phyloP scores from a whole-genome alignment of 2,888 invertebrate genomes.

The Tetrapedia diversipes region DNA sequence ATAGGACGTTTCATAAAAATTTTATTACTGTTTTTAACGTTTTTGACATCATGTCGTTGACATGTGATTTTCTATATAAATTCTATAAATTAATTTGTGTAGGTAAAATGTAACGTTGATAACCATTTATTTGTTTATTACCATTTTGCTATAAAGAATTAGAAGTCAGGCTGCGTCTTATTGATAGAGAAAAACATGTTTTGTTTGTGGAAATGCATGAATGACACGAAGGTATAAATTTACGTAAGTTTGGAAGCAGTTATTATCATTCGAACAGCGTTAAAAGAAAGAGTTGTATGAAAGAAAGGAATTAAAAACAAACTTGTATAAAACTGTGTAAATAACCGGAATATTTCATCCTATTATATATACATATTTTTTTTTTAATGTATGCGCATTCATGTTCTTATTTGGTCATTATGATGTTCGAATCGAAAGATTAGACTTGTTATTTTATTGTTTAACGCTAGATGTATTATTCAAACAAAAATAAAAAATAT shows the following conservation, averaged over 20 bases:
- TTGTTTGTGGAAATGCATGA: neutral
- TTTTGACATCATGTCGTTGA: conserved; percentile 7
- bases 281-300: conserved; percentile 7
- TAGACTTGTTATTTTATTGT: conserved; percentile 50
- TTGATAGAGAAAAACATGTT: too few relatives aligned
- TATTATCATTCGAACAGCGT: conserved; percentile 22
- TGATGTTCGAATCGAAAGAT: conserved; percentile 31
- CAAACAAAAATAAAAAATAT: conserved; percentile 71
- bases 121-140: too few relatives aligned
- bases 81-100: conserved; percentile 26
- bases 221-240: neutral
- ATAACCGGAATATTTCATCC: conserved; percentile 68
- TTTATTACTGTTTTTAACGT: neutral
- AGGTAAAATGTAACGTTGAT: too few relatives aligned
- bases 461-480: conserved; percentile 60
- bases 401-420: conserved; percentile 62
- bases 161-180: neutral
- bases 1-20: neutral
- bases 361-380: too few relatives aligned
- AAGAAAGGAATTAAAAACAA: conserved; percentile 23
- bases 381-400: too few relatives aligned
- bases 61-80: conserved; percentile 5
- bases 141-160: too few relatives aligned
- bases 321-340: conserved; percentile 78
- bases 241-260: conserved; percentile 26